A percentile compares a stretch with the other conserved stretches of the same genome.
Evolutionary conservation across 2,888 invertebrate genomes (phyloP).

Genomic region (Drosophila nr. medialis): DNA sequence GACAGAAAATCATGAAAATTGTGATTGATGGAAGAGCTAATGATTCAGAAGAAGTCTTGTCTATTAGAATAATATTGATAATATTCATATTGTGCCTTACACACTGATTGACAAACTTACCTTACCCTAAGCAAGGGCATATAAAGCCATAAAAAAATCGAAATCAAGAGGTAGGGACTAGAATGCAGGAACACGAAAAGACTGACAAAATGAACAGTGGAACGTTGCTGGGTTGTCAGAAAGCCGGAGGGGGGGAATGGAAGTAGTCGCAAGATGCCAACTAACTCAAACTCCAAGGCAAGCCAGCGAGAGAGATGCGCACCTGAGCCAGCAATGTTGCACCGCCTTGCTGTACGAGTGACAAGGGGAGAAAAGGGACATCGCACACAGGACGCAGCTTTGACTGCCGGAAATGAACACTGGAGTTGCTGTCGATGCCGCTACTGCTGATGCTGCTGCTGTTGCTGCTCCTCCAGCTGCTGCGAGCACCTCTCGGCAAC

Average conservation of each 20-base stretch:
- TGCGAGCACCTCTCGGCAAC: slow-evolving; percentile 33
- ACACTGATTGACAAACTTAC: not conserved
- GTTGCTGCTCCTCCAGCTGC: slow-evolving; percentile 20
- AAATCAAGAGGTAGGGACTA: slow-evolving; percentile 6
- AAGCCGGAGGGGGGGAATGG: not conserved
- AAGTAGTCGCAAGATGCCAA: slow-evolving; percentile 63
- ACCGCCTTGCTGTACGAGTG: not conserved
- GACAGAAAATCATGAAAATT: not conserved
- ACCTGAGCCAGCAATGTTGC: slow-evolving; percentile 56
- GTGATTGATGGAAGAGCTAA: not conserved
- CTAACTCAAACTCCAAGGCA: slow-evolving; percentile 65
- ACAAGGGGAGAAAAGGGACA: not conserved
- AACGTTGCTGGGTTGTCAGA: slow-evolving; percentile 11
- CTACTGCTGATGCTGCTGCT: slow-evolving; percentile 13
- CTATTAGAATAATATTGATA: not conserved
- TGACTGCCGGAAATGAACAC: slow-evolving; percentile 79
- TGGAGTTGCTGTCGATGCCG: slow-evolving; percentile 57
- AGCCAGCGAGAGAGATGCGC: slow-evolving; percentile 37
- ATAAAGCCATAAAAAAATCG: slow-evolving; percentile 15
- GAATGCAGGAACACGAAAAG: slow-evolving; percentile 36
- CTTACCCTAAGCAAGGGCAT: not conserved
- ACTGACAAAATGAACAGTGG: slow-evolving; percentile 43
- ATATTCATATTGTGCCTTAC: not conserved
- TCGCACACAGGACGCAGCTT: slow-evolving; percentile 69
- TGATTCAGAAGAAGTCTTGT: not conserved